Conservation (phyloP, 2,888 invertebrate genomes). For the Eledone cirrhosa region DNA sequence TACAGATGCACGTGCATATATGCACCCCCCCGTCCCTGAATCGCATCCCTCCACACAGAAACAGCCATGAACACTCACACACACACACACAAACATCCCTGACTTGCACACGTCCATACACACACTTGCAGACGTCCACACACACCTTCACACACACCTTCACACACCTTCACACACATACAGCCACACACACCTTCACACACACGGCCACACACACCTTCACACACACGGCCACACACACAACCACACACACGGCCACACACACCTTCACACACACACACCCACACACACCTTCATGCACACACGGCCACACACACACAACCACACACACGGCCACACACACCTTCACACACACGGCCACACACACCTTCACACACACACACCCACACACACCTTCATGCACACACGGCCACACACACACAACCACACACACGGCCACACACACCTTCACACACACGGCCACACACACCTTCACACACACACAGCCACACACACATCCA, state of each 20-base stretch:
- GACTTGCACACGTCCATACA: neutral
- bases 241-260: neutral
- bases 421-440: neutral
- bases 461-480: neutral
- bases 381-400: neutral
- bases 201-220: neutral
- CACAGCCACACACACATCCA: neutral
- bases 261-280: neutral
- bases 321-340: neutral
- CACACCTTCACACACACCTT: neutral
- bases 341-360: neutral
- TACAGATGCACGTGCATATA: no score
- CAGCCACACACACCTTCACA: neutral
- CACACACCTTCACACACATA: neutral
- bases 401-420: no score
- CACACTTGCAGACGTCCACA: neutral
- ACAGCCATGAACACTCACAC: neutral
- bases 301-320: neutral
- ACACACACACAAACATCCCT: neutral
- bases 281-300: neutral
- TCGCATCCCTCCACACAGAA: neutral
- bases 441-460: neutral
- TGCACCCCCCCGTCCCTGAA: no score
- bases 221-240: neutral
- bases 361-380: neutral